Evolutionary conservation across 2,113 vertebrate species (phyloP), one percentile per base, ranked within the genome.

Genomic region (Charadrius vociferus): DNA sequence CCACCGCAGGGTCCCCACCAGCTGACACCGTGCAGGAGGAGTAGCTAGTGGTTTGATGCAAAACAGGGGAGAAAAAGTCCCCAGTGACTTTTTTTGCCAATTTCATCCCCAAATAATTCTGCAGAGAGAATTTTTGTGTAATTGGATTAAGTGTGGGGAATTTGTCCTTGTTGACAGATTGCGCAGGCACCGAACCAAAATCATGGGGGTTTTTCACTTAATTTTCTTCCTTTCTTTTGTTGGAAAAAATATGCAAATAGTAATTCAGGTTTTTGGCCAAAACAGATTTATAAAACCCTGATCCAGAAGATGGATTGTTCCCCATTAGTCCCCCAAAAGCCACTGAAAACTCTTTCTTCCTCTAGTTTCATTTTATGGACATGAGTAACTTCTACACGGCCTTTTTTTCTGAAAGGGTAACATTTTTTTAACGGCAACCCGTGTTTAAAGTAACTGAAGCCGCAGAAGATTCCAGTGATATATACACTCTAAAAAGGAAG

Each of bases 121-220:
- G 81, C 2, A 30, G 5, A 70, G 74, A 70, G 91, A 82, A 53
- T 89, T 94, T 90, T 82, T 87, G 83, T 87, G 22, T 90, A 88
- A 93, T 94, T 97, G 91, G 91, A 95, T 97, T 96, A 96, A 94
- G 84, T 50, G 61, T 85, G 89, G 90, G 94, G 94, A 91, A 95
- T 88, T 95, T 47, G 74, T 90, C 74, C 89, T 79, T 59, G 84
- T 5, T 85, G 95, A 97, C 97, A 95, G 94, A 95, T 80, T 90
- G 89, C 58, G 24, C 84, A 91, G 94, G 96, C 93, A 95, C 86
- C 2, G 21, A 68, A 94, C 74, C 91, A 97, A 13, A 83, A 55
- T 82, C 53, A 4, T 12, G 81, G n/a, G 53, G 67, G 26, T 6
- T 45, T 88, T 66, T 78, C 56, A 75, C 63, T 97, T 80, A 12